A percentile compares a stretch with the other conserved stretches of the same genome.
These are phyloP conservation scores for Gallinago stenura DNA, from an alignment of 2,797 vertebrate genomes.

Conservation along the genomic window DNA sequence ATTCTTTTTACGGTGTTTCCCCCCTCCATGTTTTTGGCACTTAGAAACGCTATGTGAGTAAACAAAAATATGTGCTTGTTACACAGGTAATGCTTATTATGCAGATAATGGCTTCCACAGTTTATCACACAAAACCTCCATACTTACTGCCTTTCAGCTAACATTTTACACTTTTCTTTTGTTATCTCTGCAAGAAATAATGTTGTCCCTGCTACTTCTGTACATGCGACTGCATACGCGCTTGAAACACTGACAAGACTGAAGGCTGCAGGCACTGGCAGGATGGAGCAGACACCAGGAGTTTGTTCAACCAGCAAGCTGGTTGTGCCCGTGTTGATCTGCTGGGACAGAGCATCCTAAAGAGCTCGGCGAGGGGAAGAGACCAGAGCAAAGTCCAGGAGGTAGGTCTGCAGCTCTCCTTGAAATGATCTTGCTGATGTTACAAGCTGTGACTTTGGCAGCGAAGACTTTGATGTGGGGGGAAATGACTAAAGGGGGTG, in stretches of 20 bases:
- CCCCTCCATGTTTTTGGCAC: background rate
- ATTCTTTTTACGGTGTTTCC: background rate
- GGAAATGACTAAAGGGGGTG: background rate
- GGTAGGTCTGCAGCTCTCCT: conserved; percentile 7
- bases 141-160: background rate
- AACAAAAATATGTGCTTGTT: background rate
- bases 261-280: background rate
- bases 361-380: background rate
- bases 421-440: background rate
- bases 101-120: background rate
- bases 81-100: background rate
- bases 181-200: background rate
- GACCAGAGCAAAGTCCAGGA: background rate
- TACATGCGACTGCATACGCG: background rate
- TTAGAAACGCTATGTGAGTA: background rate
- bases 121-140: background rate
- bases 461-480: background rate
- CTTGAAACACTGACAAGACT: background rate
- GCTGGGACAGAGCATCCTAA: background rate
- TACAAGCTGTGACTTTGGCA: background rate
- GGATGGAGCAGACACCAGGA: background rate
- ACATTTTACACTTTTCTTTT: background rate
- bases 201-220: background rate
- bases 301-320: rapidly evolving
- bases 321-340: rapidly evolving